Evolutionary conservation across 1,140 invertebrate genomes (phyloP).

Genomic region (Leptinotarsa defecta): DNA sequence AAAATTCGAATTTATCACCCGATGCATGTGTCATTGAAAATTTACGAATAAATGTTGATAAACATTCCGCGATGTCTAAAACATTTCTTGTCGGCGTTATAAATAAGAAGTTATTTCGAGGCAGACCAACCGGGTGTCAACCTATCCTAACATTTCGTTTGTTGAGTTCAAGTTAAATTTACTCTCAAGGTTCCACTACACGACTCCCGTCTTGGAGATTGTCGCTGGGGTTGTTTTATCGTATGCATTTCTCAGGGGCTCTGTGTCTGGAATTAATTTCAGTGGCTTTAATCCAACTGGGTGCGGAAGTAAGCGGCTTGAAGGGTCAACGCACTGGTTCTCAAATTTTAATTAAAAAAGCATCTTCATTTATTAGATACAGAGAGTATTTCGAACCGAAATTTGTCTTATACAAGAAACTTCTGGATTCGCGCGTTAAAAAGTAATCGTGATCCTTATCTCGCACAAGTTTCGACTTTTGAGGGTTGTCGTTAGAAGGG

Average conservation of each 20-base stretch:
- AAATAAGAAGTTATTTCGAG: constrained; percentile 27
- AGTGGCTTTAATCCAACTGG: too few species aligned
- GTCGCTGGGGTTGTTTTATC: not conserved
- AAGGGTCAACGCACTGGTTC: too few species aligned
- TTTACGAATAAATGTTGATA: constrained; percentile 16
- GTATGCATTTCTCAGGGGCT: not conserved
- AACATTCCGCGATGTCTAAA: constrained; percentile 24
- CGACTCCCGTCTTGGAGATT: not conserved
- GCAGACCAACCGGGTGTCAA: constrained; percentile 19
- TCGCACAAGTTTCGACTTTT: too few species aligned
- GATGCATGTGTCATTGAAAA: constrained; percentile 7
- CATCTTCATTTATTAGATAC: too few species aligned
- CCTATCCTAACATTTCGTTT: constrained; percentile 26
- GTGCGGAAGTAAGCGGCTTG: too few species aligned
- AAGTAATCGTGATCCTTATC: too few species aligned
- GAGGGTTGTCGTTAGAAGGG: too few species aligned
- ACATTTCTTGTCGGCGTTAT: constrained; percentile 7
- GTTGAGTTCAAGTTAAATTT: constrained; percentile 31
- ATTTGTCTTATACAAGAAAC: too few species aligned
- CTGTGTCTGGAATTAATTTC: too few species aligned
- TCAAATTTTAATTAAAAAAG: too few species aligned
- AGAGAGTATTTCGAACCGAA: too few species aligned
- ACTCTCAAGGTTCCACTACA: constrained; percentile 14
- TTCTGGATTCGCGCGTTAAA: too few species aligned
- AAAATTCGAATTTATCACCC: not conserved